Conservation (phyloP, 2,888 invertebrate genomes). For the Nemotelus pantherinus region DNA sequence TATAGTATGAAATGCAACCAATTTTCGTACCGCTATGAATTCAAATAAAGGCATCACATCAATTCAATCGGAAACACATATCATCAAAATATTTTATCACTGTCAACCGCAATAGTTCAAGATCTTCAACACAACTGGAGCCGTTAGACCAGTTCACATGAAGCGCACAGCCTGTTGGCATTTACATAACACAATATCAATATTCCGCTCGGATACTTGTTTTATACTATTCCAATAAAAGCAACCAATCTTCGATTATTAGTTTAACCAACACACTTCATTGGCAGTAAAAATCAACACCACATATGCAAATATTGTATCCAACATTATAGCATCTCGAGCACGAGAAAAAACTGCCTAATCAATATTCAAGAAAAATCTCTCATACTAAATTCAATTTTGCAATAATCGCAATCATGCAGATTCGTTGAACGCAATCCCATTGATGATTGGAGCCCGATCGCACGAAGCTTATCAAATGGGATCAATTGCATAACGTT, state of each 20-base stretch:
- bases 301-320: too few relatives aligned
- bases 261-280: too few relatives aligned
- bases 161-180: conserved; percentile 36
- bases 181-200: conserved; percentile 45
- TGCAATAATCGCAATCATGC: conserved; percentile 35
- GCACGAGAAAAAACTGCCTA: not conserved
- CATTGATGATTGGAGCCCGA: not conserved
- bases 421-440: conserved; percentile 5
- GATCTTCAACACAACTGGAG: conserved; percentile 54
- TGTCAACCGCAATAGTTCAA: conserved; percentile 52
- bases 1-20: too few relatives aligned
- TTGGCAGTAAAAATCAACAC: too few relatives aligned
- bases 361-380: conserved; percentile 26
- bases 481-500: conserved; percentile 37
- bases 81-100: not conserved
- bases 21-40: not conserved
- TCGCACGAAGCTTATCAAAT: conserved; percentile 10
- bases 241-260: too few relatives aligned
- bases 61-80: not conserved
- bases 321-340: too few relatives aligned
- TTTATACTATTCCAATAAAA: not conserved
- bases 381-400: conserved; percentile 33
- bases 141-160: conserved; percentile 52
- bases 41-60: not conserved
- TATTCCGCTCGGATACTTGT: conserved; percentile 2